Evolutionary conservation across 1,140 invertebrate species (phyloP).

Genomic region (Drosophila sturtevanti): DNA sequence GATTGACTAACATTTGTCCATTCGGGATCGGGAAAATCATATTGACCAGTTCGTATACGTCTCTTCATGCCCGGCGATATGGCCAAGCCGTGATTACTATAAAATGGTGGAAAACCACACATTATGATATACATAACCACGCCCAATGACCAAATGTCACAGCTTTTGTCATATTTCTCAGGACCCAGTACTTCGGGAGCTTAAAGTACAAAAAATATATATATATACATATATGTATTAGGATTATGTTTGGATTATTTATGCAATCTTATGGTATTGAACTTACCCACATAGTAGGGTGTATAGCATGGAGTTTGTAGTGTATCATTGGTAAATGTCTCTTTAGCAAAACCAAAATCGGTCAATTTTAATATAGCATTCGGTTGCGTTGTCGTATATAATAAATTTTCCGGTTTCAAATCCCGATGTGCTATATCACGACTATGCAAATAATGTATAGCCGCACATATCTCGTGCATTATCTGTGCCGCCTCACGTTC

Average conservation of each 20-base stretch:
- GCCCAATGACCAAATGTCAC: slow-evolving; percentile 99
- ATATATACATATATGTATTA: neutral
- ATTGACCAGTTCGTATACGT: slow-evolving; percentile 96
- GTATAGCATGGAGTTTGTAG: slow-evolving; percentile 99
- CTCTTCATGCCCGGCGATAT: slow-evolving; percentile 99
- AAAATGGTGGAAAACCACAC: slow-evolving; percentile 99
- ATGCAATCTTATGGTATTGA: no score
- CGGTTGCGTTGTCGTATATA: slow-evolving; percentile 89
- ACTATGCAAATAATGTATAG: slow-evolving; percentile 97
- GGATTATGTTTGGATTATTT: no score
- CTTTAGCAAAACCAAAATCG: slow-evolving; percentile 99
- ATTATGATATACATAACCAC: slow-evolving; percentile 98
- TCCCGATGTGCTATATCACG: slow-evolving; percentile 98
- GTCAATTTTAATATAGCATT: slow-evolving; percentile 96
- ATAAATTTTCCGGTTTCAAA: slow-evolving; percentile 96
- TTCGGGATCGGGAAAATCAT: slow-evolving; percentile 97
- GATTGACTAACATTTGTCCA: slow-evolving; percentile 97
- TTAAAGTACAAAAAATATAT: slow-evolving; percentile 76
- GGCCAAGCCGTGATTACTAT: slow-evolving; percentile 97
- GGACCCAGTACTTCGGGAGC: slow-evolving; percentile 98
- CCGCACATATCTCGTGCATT: slow-evolving; percentile 97
- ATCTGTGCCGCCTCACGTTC: slow-evolving; percentile 91
- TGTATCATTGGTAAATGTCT: slow-evolving; percentile 92
- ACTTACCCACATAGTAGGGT: slow-evolving; percentile 95
- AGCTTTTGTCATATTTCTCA: slow-evolving; percentile 99